phyloP scores from a whole-genome alignment of 1,140 invertebrate species.

The Polyergus mexicanus region DNA sequence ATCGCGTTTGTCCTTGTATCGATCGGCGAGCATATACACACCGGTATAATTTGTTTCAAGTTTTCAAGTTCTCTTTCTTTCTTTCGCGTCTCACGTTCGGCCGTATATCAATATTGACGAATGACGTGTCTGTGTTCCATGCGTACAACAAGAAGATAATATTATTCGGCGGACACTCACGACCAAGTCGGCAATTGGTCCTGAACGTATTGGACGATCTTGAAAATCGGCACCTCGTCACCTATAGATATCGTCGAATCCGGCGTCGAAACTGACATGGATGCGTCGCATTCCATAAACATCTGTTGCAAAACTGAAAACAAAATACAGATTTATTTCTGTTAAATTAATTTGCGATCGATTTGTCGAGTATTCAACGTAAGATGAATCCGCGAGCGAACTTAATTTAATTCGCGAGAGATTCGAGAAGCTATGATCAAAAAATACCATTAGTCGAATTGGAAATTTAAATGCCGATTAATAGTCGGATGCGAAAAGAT shows the following conservation, averaged over 20 bases:
- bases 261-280: background rate
- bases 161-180: conserved; percentile 18
- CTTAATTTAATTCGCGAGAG: background rate
- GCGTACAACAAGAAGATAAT: background rate
- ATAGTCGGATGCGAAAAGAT: background rate
- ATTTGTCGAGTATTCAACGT: background rate
- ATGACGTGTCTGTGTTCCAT: background rate
- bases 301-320: conserved; percentile 35
- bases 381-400: background rate
- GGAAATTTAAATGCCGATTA: background rate
- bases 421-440: background rate
- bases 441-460: background rate
- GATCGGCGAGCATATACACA: conserved; percentile 18
- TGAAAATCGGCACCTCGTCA: conserved; percentile 8
- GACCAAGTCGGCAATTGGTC: conserved; percentile 31
- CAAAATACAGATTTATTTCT: too few species aligned
- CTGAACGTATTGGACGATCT: conserved; percentile 12
- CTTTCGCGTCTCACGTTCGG: conserved; percentile 7
- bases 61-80: too few species aligned
- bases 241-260: background rate
- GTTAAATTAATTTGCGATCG: background rate
- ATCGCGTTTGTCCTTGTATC: conserved; percentile 45
- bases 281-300: conserved; percentile 20
- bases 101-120: conserved; percentile 22
- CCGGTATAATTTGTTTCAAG: conserved; percentile 10